These are phyloP conservation scores for Ptychadena robeensis DNA, from an alignment of 2,797 vertebrate genomes.

Conservation along the genomic window DNA sequence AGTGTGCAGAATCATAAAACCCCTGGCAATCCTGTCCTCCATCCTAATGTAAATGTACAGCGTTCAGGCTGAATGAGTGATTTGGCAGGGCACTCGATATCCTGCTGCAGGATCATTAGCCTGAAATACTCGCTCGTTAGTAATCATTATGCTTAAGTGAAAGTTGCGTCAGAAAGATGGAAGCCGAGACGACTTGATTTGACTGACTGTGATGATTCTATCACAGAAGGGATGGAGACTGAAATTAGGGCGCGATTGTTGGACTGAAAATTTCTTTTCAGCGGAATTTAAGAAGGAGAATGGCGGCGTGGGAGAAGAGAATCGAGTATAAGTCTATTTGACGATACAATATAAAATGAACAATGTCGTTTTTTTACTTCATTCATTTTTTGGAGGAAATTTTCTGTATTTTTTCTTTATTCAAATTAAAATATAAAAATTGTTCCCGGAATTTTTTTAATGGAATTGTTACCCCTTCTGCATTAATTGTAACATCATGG, in stretches of 20 bases:
- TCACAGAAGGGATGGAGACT: background rate
- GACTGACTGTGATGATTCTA: constrained; percentile 12
- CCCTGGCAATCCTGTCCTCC: constrained; percentile 20
- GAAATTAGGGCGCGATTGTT: constrained; percentile 1
- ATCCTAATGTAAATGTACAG: constrained; percentile 46
- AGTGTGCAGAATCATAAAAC: constrained; percentile 18
- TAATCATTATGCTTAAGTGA: constrained; percentile 44
- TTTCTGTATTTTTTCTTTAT: no score
- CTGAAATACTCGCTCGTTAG: constrained; percentile 43
- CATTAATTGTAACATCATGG: no score
- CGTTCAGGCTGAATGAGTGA: constrained; percentile 35
- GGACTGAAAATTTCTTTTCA: background rate
- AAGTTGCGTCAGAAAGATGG: constrained; percentile 6
- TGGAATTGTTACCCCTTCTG: no score
- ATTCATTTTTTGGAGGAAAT: no score
- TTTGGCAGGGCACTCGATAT: constrained; percentile 35
- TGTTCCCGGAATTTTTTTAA: no score
- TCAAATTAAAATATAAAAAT: no score
- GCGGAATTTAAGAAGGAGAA: background rate
- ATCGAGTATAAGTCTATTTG: no score
- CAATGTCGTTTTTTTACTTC: background rate
- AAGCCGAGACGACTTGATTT: constrained; percentile 21
- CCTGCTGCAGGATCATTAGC: constrained; percentile 43
- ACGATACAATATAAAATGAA: background rate
- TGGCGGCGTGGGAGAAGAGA: background rate